Evolutionary conservation across 2,113 vertebrate genomes (phyloP), one percentile per base, ranked within the genome.

Genomic region (Corydoras sp.): DNA sequence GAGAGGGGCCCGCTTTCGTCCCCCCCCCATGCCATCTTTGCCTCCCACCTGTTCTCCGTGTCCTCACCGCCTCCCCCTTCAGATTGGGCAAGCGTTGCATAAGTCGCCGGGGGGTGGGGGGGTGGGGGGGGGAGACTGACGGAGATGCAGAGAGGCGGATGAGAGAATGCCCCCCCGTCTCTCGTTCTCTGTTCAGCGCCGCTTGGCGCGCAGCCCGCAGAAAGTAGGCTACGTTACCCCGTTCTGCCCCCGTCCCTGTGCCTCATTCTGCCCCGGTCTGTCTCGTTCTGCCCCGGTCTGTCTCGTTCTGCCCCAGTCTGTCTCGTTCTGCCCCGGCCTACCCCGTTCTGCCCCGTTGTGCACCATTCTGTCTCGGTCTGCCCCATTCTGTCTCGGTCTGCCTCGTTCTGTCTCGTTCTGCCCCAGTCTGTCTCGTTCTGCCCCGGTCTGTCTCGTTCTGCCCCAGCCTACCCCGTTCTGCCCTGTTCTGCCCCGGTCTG

Each of bases 161-260:
- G 50, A 53, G 67, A 67, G 43, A 60, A 67, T 72, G 59, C 58
- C 14, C 3, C 30, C 15, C 14, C 15, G 55, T 76, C 48, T 59
- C 54, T 71, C 76, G 31, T 65, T 62, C 56, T 71, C 73, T 73
- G 69, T 71, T 73, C 24, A 43, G 56, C 48, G 58, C 67, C 78
- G 81, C 79, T 83, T 90, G 87, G 86, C 85, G 82, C 79, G 48
- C 35, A 82, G 81, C 84, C 83, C 79, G 80, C 73, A 76, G 76
- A 86, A 88, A 88, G 86, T 87, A 88, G 85, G 86, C 84, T 88
- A 87, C 81, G 82, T 86, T 84, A n/a, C n/a, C n/a, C n/a, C n/a
- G 18, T 24, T 24, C 18, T 24, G 18, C 18, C 18, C 18, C 76
- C 82, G 83, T 85, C 81, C n/a, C n/a, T n/a, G n/a, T 80, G 65